A percentile compares a stretch with the other conserved stretches of the same genome.
Conservation (phyloP, 2,113 vertebrate genomes). For the Psilopogon haemacephalus region DNA sequence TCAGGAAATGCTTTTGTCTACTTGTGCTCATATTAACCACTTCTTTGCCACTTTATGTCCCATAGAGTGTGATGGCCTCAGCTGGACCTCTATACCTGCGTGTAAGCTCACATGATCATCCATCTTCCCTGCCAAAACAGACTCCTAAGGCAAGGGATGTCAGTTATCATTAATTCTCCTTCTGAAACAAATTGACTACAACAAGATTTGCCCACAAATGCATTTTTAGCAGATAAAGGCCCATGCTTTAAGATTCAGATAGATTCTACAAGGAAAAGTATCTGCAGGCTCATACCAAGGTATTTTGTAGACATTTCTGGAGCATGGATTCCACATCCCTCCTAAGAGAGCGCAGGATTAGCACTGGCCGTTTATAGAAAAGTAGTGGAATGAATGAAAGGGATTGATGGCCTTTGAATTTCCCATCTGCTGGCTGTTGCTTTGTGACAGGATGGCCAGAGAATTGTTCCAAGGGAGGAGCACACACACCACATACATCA, state of each 20-base stretch:
- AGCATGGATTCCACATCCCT: background rate
- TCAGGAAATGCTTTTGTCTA: background rate
- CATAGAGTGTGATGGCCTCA: background rate
- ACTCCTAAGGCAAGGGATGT: background rate
- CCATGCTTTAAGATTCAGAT: background rate
- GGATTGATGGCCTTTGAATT: background rate
- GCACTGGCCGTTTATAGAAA: background rate
- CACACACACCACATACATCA: no score
- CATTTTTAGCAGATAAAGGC: background rate
- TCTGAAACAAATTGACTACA: background rate
- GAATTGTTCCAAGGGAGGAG: constrained; percentile 12
- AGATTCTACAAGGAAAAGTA: no score
- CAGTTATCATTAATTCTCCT: background rate
- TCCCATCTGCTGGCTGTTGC: background rate
- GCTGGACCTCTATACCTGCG: background rate
- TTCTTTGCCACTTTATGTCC: background rate
- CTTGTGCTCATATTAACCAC: background rate
- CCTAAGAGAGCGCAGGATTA: background rate
- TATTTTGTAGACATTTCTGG: background rate
- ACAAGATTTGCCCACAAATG: background rate
- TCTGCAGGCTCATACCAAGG: background rate
- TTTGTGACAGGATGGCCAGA: background rate
- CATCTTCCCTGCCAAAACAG: background rate
- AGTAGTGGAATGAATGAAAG: background rate
- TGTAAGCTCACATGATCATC: background rate